Evolutionary conservation across 2,113 vertebrate genomes (phyloP).

Genomic region (Xenopus borealis): DNA sequence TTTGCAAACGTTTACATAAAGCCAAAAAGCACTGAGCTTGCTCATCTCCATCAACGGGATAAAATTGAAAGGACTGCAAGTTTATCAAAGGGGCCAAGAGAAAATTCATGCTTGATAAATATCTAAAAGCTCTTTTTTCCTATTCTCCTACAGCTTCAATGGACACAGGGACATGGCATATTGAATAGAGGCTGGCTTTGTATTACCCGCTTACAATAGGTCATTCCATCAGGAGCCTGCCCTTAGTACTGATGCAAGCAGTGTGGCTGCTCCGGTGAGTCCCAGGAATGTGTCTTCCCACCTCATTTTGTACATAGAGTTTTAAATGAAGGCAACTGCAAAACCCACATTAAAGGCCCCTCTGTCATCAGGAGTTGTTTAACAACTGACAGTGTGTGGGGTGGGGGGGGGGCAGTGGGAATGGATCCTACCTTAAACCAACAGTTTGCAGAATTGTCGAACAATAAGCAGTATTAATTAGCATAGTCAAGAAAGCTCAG

Average conservation of each 20-base stretch:
- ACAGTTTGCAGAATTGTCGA: too few species aligned
- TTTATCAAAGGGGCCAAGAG: too few species aligned
- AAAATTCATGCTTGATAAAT: too few species aligned
- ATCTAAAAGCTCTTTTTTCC: too few species aligned
- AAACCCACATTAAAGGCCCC: conserved; percentile 22
- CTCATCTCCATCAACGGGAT: too few species aligned
- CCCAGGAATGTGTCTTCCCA: conserved; percentile 30
- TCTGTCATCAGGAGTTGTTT: conserved; percentile 35
- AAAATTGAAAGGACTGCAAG: too few species aligned
- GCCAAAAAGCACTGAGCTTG: too few species aligned
- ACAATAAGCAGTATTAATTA: too few species aligned
- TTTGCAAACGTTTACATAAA: too few species aligned
- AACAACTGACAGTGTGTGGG: neutral
- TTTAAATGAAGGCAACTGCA: conserved; percentile 21
- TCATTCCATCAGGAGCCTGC: conserved; percentile 9
- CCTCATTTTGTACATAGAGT: conserved; percentile 19
- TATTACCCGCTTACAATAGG: conserved; percentile 5
- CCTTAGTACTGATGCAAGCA: neutral
- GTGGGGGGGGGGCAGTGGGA: too few species aligned
- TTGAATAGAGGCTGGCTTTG: neutral
- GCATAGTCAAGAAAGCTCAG: too few species aligned
- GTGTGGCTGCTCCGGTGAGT: conserved; percentile 19
- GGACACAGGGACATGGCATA: conserved; percentile 1
- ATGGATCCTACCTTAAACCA: too few species aligned
- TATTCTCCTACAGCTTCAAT: neutral